Evolutionary conservation across 2,888 invertebrate species (phyloP), one percentile per base, ranked within the genome.

Genomic region (Neocrepidodera transversa): DNA sequence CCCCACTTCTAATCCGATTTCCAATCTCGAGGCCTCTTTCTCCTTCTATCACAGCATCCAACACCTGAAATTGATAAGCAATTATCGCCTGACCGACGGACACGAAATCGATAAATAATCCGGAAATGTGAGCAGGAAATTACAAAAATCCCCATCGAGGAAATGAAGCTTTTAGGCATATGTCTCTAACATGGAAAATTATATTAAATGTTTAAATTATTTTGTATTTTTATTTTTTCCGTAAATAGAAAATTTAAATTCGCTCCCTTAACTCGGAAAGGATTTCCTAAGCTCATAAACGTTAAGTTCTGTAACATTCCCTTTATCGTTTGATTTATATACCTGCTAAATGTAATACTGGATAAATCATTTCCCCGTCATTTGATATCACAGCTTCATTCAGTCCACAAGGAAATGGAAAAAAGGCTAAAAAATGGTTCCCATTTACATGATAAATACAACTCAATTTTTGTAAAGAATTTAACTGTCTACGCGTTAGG

Each of bases 281-380:
- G 51, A 35, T 30, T 40, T 40, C 18, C 28, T 16, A 16, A 42
- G 30, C 51, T 51, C 38, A 51, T 51, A 28, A 51, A 51, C 36
- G 17, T 50, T n/a, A 13, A 13, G 16, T 36, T n/a, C n/a, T n/a
- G n/a, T n/a, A n/a, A n/a, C n/a, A n/a, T n/a, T n/a, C 20, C 14
- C 13, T 13, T 16, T 40, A 40, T 42, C 51, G 28, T 53, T 54
- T 43, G 54, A 54, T 54, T 47, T 54, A 54, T 54, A 47, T 47
- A 54, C 54, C 36, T 47, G 54, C 32, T 54, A 38, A 54, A 54
- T 54, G 54, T 35, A 42, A 54, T 54, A 47, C 54, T 23, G 54
- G 45, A 54, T 54, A 54, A 54, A 54, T 54, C 54, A 54, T 54
- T 54, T 54, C 54, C 54, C 47, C 54, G 47, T 54, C 54, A 54